Evolutionary conservation across 1,140 invertebrate species (phyloP).

Genomic region (Tetramorium alpestre): DNA sequence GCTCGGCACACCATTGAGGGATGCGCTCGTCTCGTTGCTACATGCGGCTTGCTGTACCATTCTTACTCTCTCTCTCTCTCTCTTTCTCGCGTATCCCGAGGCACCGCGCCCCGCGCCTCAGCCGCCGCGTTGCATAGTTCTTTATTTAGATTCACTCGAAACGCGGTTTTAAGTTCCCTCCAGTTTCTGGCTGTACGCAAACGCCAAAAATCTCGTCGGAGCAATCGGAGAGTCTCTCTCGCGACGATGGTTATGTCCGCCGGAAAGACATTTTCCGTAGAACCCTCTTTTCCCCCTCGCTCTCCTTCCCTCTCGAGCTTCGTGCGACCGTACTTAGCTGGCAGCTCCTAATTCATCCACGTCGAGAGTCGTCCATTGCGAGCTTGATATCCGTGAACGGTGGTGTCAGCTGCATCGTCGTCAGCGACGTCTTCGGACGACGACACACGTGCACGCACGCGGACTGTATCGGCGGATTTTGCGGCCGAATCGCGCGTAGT

Average conservation of each 20-base stretch:
- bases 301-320: not conserved
- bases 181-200: conserved; percentile 56
- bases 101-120: conserved; percentile 59
- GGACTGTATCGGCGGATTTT: conserved; percentile 74
- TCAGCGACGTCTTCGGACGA: conserved; percentile 29
- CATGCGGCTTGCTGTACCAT: conserved; percentile 79
- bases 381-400: conserved; percentile 8
- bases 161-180: conserved; percentile 71
- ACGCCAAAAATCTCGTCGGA: conserved; percentile 38
- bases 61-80: conserved; percentile 71
- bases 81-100: conserved; percentile 37
- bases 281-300: not conserved
- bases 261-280: not conserved
- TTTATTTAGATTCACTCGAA: conserved; percentile 79
- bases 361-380: not conserved
- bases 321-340: not conserved
- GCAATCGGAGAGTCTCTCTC: conserved; percentile 39
- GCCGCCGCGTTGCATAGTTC: conserved; percentile 69
- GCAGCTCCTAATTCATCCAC: conserved; percentile 10
- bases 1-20: conserved; percentile 72
- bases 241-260: not conserved
- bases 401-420: conserved; percentile 29
- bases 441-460: conserved; percentile 21
- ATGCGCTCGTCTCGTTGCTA: conserved; percentile 66
- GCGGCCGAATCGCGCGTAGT: conserved; percentile 69